Evolutionary conservation across 2,113 vertebrate species (phyloP).

Genomic region (Semnornis frantzii): DNA sequence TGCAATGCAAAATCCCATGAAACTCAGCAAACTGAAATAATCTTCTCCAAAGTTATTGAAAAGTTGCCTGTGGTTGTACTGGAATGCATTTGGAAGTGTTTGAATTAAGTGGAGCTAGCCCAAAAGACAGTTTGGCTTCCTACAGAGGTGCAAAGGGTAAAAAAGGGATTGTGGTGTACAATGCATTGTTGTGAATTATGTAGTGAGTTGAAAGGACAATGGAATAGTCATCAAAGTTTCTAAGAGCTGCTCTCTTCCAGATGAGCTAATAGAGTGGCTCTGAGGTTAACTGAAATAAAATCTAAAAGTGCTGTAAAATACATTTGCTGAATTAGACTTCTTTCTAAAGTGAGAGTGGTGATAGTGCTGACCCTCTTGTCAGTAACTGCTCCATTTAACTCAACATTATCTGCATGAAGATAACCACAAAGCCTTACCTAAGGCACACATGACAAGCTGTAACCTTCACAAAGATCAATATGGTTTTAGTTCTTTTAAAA

Average conservation of each 20-base stretch:
- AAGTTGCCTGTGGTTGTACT: not conserved
- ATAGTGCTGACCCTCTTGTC: not conserved
- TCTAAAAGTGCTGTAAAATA: slow-evolving; percentile 1
- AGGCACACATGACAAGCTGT: not conserved
- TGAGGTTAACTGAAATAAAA: slow-evolving; percentile 49
- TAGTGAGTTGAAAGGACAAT: not conserved
- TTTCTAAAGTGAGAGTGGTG: not conserved
- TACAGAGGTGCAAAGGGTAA: slow-evolving; percentile 19
- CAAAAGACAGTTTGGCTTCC: slow-evolving; percentile 40
- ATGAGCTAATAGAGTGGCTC: slow-evolving; percentile 36
- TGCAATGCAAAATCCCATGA: not conserved
- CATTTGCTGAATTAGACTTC: not conserved
- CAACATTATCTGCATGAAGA: not conserved
- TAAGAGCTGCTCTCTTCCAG: slow-evolving; percentile 39
- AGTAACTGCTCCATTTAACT: not conserved
- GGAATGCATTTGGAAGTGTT: slow-evolving; percentile 9
- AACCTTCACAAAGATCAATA: not conserved
- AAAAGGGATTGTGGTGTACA: not conserved
- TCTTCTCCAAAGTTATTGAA: slow-evolving; percentile 43
- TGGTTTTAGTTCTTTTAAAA: not conserved
- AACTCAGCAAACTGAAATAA: slow-evolving; percentile 49
- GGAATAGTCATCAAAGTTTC: slow-evolving; percentile 61
- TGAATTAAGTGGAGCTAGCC: not conserved
- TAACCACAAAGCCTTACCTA: not conserved
- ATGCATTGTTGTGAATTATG: not conserved